Evolutionary conservation across 2,888 invertebrate genomes (phyloP).

Genomic region (Capitulum mitella): DNA sequence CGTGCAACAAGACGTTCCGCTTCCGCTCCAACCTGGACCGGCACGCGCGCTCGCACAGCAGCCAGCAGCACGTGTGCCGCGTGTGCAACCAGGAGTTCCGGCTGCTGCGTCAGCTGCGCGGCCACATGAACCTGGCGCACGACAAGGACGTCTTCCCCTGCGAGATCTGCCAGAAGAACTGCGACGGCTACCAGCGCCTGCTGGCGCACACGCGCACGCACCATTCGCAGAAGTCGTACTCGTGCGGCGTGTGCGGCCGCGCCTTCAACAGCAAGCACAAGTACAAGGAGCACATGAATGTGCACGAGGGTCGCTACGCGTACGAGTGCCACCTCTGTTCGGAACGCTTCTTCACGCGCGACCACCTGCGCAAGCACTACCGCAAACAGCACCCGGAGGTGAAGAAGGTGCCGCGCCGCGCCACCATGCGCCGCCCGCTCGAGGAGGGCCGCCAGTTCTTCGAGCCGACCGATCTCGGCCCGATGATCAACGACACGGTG

Average conservation of each 20-base stretch:
- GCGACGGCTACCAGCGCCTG: conserved; percentile 20
- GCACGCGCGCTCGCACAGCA: conserved; percentile 19
- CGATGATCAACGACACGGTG: conserved; percentile 18
- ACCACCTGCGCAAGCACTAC: conserved; percentile 22
- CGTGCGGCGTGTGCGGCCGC: conserved; percentile 24
- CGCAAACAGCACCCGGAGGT: conserved; percentile 19
- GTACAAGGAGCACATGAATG: conserved; percentile 22
- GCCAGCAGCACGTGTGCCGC: conserved; percentile 9
- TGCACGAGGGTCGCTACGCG: conserved; percentile 19
- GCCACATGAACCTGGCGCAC: conserved; percentile 16
- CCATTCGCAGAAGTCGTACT: conserved; percentile 12
- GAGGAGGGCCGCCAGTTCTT: background rate
- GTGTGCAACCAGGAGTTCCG: conserved; percentile 21
- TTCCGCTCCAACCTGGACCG: conserved; percentile 22
- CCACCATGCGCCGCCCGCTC: background rate
- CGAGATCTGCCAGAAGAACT: conserved; percentile 19
- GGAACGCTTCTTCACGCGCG: conserved; percentile 23
- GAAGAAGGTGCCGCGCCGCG: conserved; percentile 9
- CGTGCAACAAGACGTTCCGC: conserved; percentile 23
- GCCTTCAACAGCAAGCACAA: background rate
- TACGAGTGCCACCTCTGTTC: conserved; percentile 19
- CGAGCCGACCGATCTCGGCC: background rate
- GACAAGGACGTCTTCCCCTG: conserved; percentile 9
- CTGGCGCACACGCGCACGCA: conserved; percentile 17
- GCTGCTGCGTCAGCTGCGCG: conserved; percentile 8